These are phyloP conservation scores for Spea multiplicata DNA, from an alignment of 2,113 vertebrate genomes.

Conservation along the genomic window DNA sequence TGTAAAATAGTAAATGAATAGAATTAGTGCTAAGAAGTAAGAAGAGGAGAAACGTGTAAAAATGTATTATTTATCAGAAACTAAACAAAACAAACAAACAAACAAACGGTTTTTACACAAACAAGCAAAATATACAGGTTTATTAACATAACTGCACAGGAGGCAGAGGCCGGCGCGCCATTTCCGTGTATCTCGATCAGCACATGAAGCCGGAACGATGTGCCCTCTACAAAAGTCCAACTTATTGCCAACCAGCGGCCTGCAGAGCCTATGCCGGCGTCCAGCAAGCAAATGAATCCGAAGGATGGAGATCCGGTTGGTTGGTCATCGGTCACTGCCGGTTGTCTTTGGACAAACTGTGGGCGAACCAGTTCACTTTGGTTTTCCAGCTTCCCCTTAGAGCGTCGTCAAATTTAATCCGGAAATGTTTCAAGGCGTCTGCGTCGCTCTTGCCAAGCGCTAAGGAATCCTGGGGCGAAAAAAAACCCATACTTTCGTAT, in stretches of 20 bases:
- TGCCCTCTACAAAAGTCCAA: no score
- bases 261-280: no score
- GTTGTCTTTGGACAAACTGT: constrained; percentile 94
- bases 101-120: constrained; percentile 2
- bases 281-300: no score
- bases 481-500: no score
- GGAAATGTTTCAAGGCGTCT: constrained; percentile 93
- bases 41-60: no score
- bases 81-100: no score
- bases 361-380: constrained; percentile 98
- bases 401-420: constrained; percentile 95
- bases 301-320: no score
- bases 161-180: not conserved
- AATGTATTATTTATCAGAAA: no score
- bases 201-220: not conserved
- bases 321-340: constrained; percentile 64
- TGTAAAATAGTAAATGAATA: no score
- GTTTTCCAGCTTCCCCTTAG: constrained; percentile 98
- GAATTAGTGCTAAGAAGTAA: no score
- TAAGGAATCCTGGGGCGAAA: constrained; percentile 80
- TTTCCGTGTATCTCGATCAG: not conserved
- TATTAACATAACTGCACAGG: constrained; percentile 41
- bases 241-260: no score
- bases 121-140: constrained; percentile 55
- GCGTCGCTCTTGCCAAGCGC: constrained; percentile 91